Conservation (phyloP, 1,140 invertebrate species). For the Zaprionus ornatus region DNA sequence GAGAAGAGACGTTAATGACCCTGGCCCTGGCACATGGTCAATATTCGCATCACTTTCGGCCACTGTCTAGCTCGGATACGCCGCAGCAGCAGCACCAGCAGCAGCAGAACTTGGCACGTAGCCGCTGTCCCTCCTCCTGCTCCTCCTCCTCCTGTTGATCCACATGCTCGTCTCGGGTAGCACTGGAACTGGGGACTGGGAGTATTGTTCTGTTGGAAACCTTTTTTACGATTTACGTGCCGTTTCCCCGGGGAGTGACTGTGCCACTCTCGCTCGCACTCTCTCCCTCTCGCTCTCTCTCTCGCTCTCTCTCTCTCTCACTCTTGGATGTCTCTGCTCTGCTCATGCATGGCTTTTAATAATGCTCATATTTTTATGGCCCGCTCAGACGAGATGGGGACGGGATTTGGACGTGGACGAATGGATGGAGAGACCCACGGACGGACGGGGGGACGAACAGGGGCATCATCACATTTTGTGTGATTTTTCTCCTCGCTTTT, state of each 20-base stretch:
- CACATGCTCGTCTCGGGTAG: neutral
- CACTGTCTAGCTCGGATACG: constrained; percentile 3
- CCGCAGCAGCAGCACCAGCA: constrained; percentile 6
- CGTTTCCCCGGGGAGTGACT: constrained; percentile 64
- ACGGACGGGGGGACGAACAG: constrained; percentile 8
- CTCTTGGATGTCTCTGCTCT: neutral
- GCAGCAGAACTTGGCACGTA: constrained; percentile 28
- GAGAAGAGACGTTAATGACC: constrained; percentile 39
- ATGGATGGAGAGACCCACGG: neutral
- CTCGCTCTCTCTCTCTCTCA: neutral
- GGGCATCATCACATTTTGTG: constrained; percentile 73
- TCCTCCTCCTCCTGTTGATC: neutral
- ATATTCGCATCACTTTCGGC: constrained; percentile 20
- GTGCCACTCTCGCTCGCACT: constrained; percentile 25
- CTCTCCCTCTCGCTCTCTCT: constrained; percentile 1
- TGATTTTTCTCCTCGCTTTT: constrained; percentile 48
- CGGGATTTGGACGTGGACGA: constrained; percentile 15
- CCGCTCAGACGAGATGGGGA: constrained; percentile 34
- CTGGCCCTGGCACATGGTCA: constrained; percentile 6
- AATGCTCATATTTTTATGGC: constrained; percentile 80
- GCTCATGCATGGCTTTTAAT: constrained; percentile 69
- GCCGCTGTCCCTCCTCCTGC: neutral
- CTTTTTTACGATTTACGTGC: constrained; percentile 81
- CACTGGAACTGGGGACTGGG: neutral
- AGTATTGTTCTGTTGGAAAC: constrained; percentile 52